Base-by-base conservation (phyloP, 1,140 invertebrate genomes). In the Pseudobourletiella spinata region DNA sequence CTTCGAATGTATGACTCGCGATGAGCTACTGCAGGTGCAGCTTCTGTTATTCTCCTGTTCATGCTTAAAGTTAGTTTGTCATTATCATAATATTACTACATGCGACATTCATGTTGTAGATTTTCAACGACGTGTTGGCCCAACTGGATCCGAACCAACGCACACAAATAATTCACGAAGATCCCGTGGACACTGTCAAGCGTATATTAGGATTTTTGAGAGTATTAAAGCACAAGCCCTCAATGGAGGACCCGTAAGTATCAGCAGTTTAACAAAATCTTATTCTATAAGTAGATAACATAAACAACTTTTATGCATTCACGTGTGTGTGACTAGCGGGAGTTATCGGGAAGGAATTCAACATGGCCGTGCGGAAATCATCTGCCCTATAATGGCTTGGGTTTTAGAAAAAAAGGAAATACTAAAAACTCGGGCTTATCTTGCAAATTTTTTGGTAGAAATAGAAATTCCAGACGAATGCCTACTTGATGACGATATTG, bases 311-410 rank as follows among this genome's bases (percentile, higher is more conserved):
- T n/a, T n/a, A n/a, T n/a, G n/a, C n/a, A n/a, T n/a, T n/a, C n/a
- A n/a, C n/a, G n/a, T n/a, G n/a, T n/a, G n/a, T 55, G 14, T 25
- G 8, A 22, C 6, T 16, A 48, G 43, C 39, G 8, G 20, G 14
- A 26, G 11, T 25, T 48, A 39, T 52, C 55, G 57, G 11, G 32
- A 46, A 28, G 57, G 43, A 18, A 59, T 59, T 39, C 24, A 26
- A 39, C 24, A 44, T 26, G 50, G 81, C 82, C 59, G 90, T 61
- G 79, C 86, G 48, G 78, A 82, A 63, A 82, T 85, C 0, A 81
- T 91, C 51, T 83, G 89, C 72, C 82, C 85, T 20, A 85, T 89
- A 48, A 71, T 92, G 42, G 80, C 85, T 73, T 93, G 88, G 88
- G 77, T 91, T 8, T 75, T 92, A 8, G 77, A 79, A 24, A 82